Evolutionary conservation across 2,113 vertebrate genomes (phyloP).

Genomic region (Reinhardtius hippoglossoides): DNA sequence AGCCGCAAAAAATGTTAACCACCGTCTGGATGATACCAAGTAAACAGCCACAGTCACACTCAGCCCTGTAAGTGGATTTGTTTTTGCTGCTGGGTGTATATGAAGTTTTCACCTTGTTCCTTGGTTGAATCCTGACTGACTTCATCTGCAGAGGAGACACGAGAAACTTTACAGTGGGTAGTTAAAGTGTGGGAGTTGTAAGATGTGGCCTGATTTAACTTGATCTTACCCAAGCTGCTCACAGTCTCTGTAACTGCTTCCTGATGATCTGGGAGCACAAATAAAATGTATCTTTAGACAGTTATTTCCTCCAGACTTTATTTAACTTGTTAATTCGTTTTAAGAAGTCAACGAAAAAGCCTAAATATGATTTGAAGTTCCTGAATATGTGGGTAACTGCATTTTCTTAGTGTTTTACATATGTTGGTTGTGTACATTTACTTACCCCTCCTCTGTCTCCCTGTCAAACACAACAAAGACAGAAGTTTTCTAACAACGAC

Average conservation of each 20-base stretch:
- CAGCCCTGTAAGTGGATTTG: neutral
- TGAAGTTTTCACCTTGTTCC: conserved; percentile 52
- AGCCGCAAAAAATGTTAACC: conserved; percentile 20
- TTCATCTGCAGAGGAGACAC: conserved; percentile 55
- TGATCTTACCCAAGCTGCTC: conserved; percentile 56
- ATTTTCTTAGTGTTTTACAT: neutral
- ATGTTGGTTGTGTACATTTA: neutral
- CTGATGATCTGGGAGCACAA: conserved; percentile 52
- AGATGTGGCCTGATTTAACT: conserved; percentile 4
- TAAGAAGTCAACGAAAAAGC: neutral
- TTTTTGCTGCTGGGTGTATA: neutral
- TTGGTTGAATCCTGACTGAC: conserved; percentile 35
- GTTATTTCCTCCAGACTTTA: neutral
- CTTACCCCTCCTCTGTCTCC: conserved; percentile 59
- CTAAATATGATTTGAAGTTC: neutral
- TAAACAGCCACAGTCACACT: conserved; percentile 5
- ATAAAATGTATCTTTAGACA: neutral
- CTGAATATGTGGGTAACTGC: neutral
- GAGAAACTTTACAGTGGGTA: neutral
- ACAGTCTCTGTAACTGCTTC: conserved; percentile 38
- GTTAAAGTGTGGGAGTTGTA: neutral
- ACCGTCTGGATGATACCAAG: neutral
- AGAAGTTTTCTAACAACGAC: neutral
- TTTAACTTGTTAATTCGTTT: neutral
- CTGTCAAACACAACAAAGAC: conserved; percentile 40